phyloP scores from a whole-genome alignment of 37 sponge, comb jelly and placozoan genomes.

The Halichondria panicea region DNA sequence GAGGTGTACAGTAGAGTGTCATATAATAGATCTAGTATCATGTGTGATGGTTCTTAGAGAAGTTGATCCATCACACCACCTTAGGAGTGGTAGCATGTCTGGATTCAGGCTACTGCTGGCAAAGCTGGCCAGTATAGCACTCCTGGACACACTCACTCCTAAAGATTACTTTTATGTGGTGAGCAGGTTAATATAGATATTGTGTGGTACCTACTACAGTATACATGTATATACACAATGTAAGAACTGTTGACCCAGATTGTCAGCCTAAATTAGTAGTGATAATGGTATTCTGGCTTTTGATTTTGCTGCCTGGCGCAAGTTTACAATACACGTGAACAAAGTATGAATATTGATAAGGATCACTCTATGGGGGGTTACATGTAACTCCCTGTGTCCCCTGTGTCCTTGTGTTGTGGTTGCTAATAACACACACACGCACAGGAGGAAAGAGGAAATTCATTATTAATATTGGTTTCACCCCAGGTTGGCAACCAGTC shows the following conservation, averaged over 20 bases:
- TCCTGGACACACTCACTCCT: conserved; percentile 28
- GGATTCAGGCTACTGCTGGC: conserved; percentile 41
- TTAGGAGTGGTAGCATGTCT: conserved; percentile 52
- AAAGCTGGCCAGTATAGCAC: background rate
- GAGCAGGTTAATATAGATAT: background rate
- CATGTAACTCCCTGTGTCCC: no score
- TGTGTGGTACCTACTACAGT: background rate
- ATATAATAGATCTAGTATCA: no score
- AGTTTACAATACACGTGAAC: no score
- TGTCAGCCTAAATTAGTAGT: background rate
- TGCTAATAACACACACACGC: background rate
- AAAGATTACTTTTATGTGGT: conserved; percentile 55
- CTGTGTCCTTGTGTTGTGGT: no score
- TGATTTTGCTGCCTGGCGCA: no score
- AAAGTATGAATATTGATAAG: no score
- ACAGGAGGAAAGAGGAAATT: background rate
- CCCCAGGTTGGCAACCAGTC: background rate
- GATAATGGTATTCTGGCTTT: no score
- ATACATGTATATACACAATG: no score
- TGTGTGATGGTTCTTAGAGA: no score
- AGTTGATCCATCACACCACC: no score
- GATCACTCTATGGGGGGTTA: no score
- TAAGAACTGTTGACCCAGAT: background rate
- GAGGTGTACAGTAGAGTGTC: no score
- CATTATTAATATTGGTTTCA: conserved; percentile 11